phyloP scores from a whole-genome alignment of 2,888 invertebrate genomes.

The Dioctria rufipes region DNA sequence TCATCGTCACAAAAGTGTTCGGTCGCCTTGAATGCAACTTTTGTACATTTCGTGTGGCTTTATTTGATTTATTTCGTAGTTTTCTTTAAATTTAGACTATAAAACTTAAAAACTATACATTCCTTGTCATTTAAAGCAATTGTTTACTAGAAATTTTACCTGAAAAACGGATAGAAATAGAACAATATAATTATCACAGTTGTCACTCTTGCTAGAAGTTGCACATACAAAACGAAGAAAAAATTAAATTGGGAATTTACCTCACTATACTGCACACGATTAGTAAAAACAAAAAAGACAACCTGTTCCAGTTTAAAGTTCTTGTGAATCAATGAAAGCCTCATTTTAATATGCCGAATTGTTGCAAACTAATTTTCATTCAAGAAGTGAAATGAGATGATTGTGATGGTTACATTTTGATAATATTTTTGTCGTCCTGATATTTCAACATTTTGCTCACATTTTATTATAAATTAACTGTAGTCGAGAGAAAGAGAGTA shows the following conservation, averaged over 20 bases:
- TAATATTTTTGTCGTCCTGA: not conserved
- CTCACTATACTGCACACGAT: slow-evolving; percentile 3
- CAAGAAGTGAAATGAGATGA: slow-evolving; percentile 41
- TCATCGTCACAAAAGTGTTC: slow-evolving; percentile 63
- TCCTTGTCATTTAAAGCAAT: not conserved
- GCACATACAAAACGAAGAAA: slow-evolving; percentile 3
- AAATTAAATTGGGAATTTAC: slow-evolving; percentile 32
- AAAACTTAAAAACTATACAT: slow-evolving; percentile 40
- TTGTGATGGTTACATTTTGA: slow-evolving; percentile 32
- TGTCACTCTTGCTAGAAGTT: slow-evolving; percentile 2
- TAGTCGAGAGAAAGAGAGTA: not conserved
- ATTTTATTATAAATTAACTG: slow-evolving; percentile 1
- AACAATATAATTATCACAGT: not conserved
- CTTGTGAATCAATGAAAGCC: slow-evolving; percentile 27
- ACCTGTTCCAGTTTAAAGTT: slow-evolving; percentile 44
- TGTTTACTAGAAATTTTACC: slow-evolving; percentile 5
- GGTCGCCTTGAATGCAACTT: slow-evolving; percentile 59
- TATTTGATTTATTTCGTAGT: slow-evolving; percentile 56
- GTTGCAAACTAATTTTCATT: slow-evolving; percentile 15
- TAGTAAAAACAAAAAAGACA: slow-evolving; percentile 30
- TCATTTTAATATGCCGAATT: slow-evolving; percentile 36
- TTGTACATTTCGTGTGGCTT: slow-evolving; percentile 61
- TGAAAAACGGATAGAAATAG: not conserved
- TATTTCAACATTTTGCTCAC: slow-evolving; percentile 30
- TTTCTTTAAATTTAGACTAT: slow-evolving; percentile 56